These are phyloP conservation scores for Trematomus bernacchii DNA, from an alignment of 2,797 vertebrate genomes.

Conservation along the genomic window DNA sequence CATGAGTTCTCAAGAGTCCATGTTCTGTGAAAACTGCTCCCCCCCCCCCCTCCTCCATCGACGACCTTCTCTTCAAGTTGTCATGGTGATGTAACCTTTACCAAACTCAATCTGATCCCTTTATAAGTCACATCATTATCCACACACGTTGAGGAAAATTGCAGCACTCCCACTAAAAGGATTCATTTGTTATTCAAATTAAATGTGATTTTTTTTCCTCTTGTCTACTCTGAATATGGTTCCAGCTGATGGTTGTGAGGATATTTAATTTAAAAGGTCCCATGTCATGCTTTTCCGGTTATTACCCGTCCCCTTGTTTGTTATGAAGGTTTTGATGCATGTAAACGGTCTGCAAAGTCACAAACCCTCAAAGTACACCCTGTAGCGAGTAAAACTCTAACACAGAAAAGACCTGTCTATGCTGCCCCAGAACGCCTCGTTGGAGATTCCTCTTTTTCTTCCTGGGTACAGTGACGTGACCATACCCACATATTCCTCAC, in stretches of 20 bases:
- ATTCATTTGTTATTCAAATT: conserved; percentile 82
- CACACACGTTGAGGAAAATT: conserved; percentile 58
- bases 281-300: no score
- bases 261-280: conserved; percentile 44
- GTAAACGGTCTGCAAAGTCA: no score
- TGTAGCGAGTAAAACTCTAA: no score
- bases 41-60: not conserved
- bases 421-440: no score
- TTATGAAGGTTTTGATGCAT: no score
- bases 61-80: conserved; percentile 62
- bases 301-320: no score
- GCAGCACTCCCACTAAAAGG: conserved; percentile 70
- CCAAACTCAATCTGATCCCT: conserved; percentile 61
- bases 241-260: conserved; percentile 56
- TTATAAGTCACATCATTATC: conserved; percentile 68
- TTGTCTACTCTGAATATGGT: conserved; percentile 21
- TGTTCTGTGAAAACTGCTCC: conserved; percentile 1
- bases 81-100: conserved; percentile 78
- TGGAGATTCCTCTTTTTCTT: no score
- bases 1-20: conserved; percentile 3
- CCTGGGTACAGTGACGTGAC: no score
- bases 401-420: no score
- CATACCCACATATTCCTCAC: no score
- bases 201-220: conserved; percentile 24
- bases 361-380: no score